Percentiles rank a stretch among this genome's conserved stretches.
phyloP scores from a whole-genome alignment of 2,797 vertebrate species.

The Luscinia megarhynchos region DNA sequence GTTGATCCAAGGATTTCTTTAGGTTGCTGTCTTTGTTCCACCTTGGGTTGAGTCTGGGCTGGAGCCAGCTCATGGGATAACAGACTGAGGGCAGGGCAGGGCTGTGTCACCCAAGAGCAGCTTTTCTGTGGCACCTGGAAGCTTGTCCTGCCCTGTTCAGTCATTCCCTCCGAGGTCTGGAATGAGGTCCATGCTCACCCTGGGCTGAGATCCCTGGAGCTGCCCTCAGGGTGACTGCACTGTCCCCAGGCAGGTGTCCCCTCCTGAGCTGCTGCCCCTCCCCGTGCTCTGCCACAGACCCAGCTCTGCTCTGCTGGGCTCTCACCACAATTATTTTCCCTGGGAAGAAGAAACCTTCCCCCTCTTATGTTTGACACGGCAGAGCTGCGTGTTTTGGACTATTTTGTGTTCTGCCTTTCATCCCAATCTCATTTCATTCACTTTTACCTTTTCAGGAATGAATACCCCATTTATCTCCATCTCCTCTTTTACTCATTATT shows the following conservation, averaged over 20 bases:
- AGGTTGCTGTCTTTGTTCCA: neutral
- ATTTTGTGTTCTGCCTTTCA: conserved; percentile 20
- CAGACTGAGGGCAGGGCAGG: neutral
- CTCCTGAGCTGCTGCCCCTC: neutral
- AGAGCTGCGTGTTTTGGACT: neutral
- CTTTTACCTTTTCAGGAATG: conserved; percentile 31
- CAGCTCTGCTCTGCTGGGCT: neutral
- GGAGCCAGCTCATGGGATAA: neutral
- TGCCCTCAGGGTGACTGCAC: neutral
- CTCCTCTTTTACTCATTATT: conserved; percentile 17
- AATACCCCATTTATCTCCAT: conserved; percentile 25
- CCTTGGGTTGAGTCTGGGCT: neutral
- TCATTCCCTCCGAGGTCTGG: neutral
- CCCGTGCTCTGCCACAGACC: neutral
- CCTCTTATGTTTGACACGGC: neutral
- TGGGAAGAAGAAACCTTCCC: neutral
- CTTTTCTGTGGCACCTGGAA: neutral
- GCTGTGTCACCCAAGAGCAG: neutral
- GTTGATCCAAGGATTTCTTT: neutral
- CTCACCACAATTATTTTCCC: neutral
- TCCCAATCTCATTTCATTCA: conserved; percentile 11
- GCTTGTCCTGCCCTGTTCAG: neutral
- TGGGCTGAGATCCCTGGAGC: neutral
- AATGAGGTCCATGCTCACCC: fast-evolving
- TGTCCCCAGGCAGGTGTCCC: neutral